A percentile compares a stretch with the other conserved stretches of the same genome.
Evolutionary conservation across 2,797 vertebrate genomes (phyloP).

Genomic region (Acanthiza pusilla): DNA sequence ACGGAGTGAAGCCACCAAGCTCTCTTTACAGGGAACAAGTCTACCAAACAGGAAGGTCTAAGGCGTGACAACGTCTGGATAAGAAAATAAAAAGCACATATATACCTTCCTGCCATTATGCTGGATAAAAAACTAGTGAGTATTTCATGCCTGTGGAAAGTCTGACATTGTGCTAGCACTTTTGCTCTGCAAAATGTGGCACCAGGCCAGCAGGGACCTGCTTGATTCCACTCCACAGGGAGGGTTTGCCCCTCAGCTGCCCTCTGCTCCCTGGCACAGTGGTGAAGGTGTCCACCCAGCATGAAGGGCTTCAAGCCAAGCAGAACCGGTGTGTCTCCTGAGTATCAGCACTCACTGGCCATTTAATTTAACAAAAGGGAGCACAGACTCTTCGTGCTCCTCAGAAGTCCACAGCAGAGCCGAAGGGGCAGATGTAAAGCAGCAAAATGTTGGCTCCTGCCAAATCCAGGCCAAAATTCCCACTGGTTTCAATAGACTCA

Average conservation of each 20-base stretch:
- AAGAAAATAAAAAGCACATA: not conserved
- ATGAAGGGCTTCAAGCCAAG: not conserved
- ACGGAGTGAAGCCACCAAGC: not conserved
- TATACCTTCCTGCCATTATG: not conserved
- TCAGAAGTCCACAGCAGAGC: not conserved
- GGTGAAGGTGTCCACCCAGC: not conserved
- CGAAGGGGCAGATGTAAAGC: not conserved
- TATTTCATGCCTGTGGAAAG: not conserved
- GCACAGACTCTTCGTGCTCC: not conserved
- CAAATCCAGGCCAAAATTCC: not conserved
- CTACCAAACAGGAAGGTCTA: slow-evolving; percentile 43
- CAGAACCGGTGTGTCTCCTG: not conserved
- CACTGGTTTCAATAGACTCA: not conserved
- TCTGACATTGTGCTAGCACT: not conserved
- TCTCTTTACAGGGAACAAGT: not conserved
- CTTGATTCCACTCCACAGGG: not conserved
- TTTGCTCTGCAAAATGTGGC: not conserved
- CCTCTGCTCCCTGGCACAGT: not conserved
- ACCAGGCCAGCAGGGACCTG: not conserved
- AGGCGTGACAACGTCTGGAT: not conserved
- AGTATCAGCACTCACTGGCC: not conserved
- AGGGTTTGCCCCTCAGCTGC: not conserved
- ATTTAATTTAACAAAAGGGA: not conserved
- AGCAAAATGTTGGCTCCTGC: not conserved
- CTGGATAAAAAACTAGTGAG: not conserved